These are phyloP conservation scores for Phodopus roborovskii DNA, from an alignment of 2,113 vertebrate genomes.

Conservation along the genomic window DNA sequence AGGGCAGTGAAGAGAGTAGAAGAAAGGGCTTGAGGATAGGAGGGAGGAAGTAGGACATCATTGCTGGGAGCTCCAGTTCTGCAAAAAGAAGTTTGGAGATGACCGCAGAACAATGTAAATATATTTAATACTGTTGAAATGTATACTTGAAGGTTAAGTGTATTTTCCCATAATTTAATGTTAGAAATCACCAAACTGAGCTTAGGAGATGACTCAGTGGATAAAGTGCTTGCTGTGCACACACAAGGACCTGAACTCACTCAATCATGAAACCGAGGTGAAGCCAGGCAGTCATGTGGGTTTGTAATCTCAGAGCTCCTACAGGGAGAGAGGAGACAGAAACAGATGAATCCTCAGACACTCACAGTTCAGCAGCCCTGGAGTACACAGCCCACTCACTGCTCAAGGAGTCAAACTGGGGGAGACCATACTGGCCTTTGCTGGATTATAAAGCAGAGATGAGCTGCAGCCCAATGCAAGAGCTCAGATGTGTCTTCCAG, in stretches of 20 bases:
- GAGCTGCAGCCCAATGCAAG: neutral
- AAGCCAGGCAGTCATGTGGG: neutral
- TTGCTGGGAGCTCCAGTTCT: neutral
- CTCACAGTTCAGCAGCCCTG: neutral
- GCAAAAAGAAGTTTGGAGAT: neutral
- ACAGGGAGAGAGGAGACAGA: neutral
- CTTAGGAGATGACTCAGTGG: neutral
- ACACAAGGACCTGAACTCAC: too few species aligned
- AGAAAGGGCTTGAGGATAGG: neutral
- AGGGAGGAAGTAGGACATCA: neutral
- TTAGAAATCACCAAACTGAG: neutral
- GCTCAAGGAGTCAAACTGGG: neutral
- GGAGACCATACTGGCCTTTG: neutral
- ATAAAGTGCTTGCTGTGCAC: neutral
- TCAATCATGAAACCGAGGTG: neutral
- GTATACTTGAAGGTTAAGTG: neutral
- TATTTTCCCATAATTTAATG: neutral
- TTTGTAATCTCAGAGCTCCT: neutral
- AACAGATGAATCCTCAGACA: neutral
- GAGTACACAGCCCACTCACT: neutral
- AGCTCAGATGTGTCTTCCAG: neutral
- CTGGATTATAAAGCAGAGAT: neutral
- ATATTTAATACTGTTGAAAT: neutral
- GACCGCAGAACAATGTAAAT: neutral
- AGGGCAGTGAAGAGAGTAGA: neutral